phyloP scores from a whole-genome alignment of 2,888 invertebrate genomes.

The Euspilapteryx auroguttella region DNA sequence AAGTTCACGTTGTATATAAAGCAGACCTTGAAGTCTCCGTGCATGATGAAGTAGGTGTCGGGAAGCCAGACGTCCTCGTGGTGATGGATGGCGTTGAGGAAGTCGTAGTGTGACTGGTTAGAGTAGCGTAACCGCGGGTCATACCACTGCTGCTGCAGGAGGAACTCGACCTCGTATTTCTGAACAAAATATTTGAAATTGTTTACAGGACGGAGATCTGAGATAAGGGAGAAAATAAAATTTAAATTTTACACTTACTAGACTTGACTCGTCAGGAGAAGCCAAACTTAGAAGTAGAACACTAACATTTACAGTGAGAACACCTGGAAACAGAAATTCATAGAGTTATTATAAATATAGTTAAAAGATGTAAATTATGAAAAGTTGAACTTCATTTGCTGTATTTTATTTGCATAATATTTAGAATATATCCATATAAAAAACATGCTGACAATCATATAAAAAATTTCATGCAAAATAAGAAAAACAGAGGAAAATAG shows the following conservation, averaged over 20 bases:
- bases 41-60: slow-evolving; percentile 95
- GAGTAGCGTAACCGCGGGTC: slow-evolving; percentile 88
- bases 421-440: too few relatives aligned
- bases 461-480: too few relatives aligned
- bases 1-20: neutral
- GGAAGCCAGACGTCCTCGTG: slow-evolving; percentile 92
- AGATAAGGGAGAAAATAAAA: slow-evolving; percentile 5
- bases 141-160: slow-evolving; percentile 92
- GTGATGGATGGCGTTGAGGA: slow-evolving; percentile 90
- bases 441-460: too few relatives aligned
- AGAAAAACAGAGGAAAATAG: too few relatives aligned
- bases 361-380: neutral
- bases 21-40: slow-evolving; percentile 85
- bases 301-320: slow-evolving; percentile 91
- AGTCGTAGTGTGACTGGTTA: slow-evolving; percentile 85
- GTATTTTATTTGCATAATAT: too few relatives aligned
- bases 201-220: neutral
- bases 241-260: too few relatives aligned
- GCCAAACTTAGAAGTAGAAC: slow-evolving; percentile 91
- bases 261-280: slow-evolving; percentile 94
- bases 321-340: slow-evolving; percentile 69
- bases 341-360: slow-evolving; percentile 3
- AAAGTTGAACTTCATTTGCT: too few relatives aligned
- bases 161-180: slow-evolving; percentile 96
- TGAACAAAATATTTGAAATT: slow-evolving; percentile 32